These are phyloP conservation scores for Lophius piscatorius DNA, from an alignment of 2,113 vertebrate species.

Conservation along the genomic window DNA sequence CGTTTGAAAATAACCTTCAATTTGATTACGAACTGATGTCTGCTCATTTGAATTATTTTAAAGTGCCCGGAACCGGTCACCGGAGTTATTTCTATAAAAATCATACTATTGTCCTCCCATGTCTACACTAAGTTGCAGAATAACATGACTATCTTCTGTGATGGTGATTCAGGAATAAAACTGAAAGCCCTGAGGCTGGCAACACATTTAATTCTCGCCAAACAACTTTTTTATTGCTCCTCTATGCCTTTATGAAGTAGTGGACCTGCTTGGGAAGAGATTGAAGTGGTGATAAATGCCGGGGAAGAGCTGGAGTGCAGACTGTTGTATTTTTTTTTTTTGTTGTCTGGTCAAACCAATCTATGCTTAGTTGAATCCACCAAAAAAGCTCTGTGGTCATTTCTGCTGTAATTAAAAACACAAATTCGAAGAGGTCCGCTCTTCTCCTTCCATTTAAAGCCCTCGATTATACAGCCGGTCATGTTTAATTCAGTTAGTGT, in stretches of 20 bases:
- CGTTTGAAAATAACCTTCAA: no score
- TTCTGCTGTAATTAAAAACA: slow-evolving; percentile 65
- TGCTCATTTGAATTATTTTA: no score
- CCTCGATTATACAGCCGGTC: slow-evolving; percentile 71
- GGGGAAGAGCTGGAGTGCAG: slow-evolving; percentile 3
- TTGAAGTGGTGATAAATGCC: slow-evolving; percentile 43
- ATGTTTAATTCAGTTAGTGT: slow-evolving; percentile 80
- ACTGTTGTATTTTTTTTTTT: background rate
- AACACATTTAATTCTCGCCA: slow-evolving; percentile 30
- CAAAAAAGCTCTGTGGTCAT: slow-evolving; percentile 40
- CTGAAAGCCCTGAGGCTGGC: slow-evolving; percentile 1
- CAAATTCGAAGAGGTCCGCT: slow-evolving; percentile 43
- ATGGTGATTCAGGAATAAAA: background rate
- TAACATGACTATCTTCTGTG: no score
- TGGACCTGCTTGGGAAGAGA: slow-evolving; percentile 32
- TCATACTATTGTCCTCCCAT: no score
- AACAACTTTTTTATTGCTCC: slow-evolving; percentile 40
- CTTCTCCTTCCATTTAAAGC: slow-evolving; percentile 64
- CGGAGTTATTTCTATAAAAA: no score
- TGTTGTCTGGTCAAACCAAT: slow-evolving; percentile 12
- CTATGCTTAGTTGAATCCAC: slow-evolving; percentile 32
- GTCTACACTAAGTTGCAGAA: no score
- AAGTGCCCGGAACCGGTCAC: no score
- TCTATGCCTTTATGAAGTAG: slow-evolving; percentile 21
- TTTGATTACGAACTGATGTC: no score